Evolutionary conservation across 2,113 vertebrate species (phyloP).

Genomic region (Boleophthalmus pectinirostris): DNA sequence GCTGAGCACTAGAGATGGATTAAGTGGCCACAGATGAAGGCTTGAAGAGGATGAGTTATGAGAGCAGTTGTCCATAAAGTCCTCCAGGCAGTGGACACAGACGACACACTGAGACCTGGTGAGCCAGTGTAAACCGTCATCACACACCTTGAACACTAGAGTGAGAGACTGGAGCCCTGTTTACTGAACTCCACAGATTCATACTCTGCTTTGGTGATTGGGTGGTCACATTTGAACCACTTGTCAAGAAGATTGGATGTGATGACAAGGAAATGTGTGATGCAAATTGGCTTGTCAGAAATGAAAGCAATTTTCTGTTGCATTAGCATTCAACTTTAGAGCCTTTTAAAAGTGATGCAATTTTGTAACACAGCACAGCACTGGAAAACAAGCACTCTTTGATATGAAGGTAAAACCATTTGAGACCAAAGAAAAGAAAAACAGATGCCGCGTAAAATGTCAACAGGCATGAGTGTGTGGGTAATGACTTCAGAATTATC

Average conservation of each 20-base stretch:
- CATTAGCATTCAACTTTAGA: constrained; percentile 38
- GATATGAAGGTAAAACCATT: no score
- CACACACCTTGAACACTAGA: constrained; percentile 41
- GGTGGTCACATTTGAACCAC: constrained; percentile 48
- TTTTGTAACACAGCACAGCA: constrained; percentile 26
- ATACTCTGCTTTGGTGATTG: constrained; percentile 35
- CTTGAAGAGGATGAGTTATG: constrained; percentile 62
- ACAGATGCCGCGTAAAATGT: constrained; percentile 14
- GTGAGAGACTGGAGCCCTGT: constrained; percentile 24
- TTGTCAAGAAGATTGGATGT: constrained; percentile 49
- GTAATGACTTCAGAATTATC: constrained; percentile 17
- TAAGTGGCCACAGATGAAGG: constrained; percentile 64
- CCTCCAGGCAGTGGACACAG: constrained; percentile 26
- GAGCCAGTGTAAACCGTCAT: constrained; percentile 51
- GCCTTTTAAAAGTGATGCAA: constrained; percentile 55
- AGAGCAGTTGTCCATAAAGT: constrained; percentile 52
- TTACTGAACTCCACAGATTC: constrained; percentile 39
- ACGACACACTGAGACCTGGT: constrained; percentile 18
- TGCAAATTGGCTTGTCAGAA: constrained; percentile 34
- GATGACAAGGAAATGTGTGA: constrained; percentile 42
- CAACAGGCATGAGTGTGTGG: constrained; percentile 14
- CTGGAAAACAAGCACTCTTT: constrained; percentile 16
- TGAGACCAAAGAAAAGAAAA: constrained; percentile 13
- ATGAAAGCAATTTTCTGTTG: constrained; percentile 28
- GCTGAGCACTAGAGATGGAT: constrained; percentile 61